Evolutionary conservation across 2,797 vertebrate genomes (phyloP), one percentile per base, ranked within the genome.

Genomic region (Sebastes oblongus): DNA sequence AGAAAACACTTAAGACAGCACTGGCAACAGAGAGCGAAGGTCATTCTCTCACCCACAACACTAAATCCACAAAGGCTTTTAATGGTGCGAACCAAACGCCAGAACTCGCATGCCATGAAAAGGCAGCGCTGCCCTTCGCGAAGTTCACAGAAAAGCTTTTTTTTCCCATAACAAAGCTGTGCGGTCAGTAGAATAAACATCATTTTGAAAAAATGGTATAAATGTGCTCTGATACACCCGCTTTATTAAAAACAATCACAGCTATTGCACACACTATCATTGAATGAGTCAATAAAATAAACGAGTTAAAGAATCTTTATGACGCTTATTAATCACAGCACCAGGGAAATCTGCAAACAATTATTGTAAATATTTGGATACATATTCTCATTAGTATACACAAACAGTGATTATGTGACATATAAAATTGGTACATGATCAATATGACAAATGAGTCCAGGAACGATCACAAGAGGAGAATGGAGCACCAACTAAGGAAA

Each of bases 41-140:
- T 92, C 88, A 88, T 82, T 72, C 83, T 90, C 89, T 88, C 87
- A 88, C 81, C 81, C 88, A 79, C 87, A 87, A 83, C 81, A 80
- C 81, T 72, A 82, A 89, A 86, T 92, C 88, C 82, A 93, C 86
- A 88, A 88, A 86, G 83, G 80, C 84, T 91, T 87, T 92, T 92
- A 90, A 91, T 81, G 86, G 88, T 82, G 85, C 65, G 75, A 88
- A 87, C 92, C 76, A 75, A 92, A 89, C n/a, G 66, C 79, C 72
- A 71, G 73, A 85, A 81, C 72, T 81, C 70, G 67, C 87, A 89
- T 73, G 86, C 80, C 84, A 82, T 75, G 81, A 90, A 75, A 87
- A 83, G 89, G 90, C 79, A 89, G 85, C 75, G 84, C 85, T 80
- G 87, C 88, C 67, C 75, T 85, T 81, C 74, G 50, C 66, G 66